A percentile compares a stretch with the other conserved stretches of the same genome.
These are phyloP conservation scores for Hylia prasina DNA, from an alignment of 2,113 vertebrate genomes.

Conservation along the genomic window DNA sequence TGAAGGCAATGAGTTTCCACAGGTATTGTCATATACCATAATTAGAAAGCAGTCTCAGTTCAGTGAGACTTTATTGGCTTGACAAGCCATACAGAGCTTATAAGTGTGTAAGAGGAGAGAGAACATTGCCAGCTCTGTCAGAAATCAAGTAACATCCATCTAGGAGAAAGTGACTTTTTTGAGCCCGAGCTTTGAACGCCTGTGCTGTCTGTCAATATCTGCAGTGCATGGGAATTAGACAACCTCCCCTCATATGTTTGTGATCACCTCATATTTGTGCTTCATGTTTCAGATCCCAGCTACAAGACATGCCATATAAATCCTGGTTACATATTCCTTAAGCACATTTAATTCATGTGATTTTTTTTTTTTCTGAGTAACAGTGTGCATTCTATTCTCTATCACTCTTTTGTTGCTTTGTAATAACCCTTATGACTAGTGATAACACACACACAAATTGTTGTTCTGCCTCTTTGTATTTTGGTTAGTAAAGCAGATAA, in stretches of 20 bases:
- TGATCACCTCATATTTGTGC: not conserved
- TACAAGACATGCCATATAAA: not conserved
- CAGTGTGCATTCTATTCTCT: not conserved
- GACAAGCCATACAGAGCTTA: not conserved
- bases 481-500: not conserved
- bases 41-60: slow-evolving; percentile 55
- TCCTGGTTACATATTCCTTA: not conserved
- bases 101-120: not conserved
- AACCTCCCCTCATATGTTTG: not conserved
- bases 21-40: slow-evolving; percentile 32
- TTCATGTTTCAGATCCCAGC: not conserved
- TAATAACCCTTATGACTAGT: not conserved
- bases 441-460: not conserved
- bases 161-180: not conserved
- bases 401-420: not conserved
- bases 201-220: not conserved
- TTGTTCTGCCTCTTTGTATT: not conserved
- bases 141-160: not conserved
- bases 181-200: not conserved
- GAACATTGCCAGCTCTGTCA: not conserved
- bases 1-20: slow-evolving; percentile 46
- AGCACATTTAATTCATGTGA: not conserved
- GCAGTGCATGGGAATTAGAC: not conserved
- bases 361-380: not conserved
- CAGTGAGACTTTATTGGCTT: slow-evolving; percentile 49